Evolutionary conservation across 2,797 vertebrate genomes (phyloP).

Genomic region (Tiaroga cobitis): DNA sequence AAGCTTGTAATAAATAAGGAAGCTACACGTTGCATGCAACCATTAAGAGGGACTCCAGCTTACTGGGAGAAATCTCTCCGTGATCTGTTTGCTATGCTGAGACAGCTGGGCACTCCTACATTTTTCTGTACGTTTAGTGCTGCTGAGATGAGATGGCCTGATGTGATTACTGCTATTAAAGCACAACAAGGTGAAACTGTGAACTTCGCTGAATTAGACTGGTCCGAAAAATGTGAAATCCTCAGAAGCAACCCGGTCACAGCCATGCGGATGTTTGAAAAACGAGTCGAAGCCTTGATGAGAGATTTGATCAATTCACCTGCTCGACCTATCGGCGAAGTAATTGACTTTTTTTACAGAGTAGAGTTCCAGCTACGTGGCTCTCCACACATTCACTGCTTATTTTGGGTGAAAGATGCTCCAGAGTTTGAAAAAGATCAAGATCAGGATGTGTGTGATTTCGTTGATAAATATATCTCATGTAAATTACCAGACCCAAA

Average conservation of each 20-base stretch:
- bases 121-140: slow-evolving; percentile 49
- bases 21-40: slow-evolving; percentile 53
- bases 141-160: slow-evolving; percentile 45
- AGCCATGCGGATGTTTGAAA: slow-evolving; percentile 20
- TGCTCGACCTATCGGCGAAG: background rate
- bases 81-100: slow-evolving; percentile 39
- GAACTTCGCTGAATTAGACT: slow-evolving; percentile 29
- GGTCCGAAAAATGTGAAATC: slow-evolving; percentile 33
- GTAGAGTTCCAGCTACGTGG: too few species aligned
- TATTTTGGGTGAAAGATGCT: background rate
- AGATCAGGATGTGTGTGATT: slow-evolving; percentile 2
- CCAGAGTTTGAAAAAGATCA: slow-evolving; percentile 3
- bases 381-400: too few species aligned
- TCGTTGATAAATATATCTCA: slow-evolving; percentile 10
- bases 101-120: slow-evolving; percentile 26
- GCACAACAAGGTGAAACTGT: slow-evolving; percentile 33
- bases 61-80: slow-evolving; percentile 51
- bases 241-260: slow-evolving; percentile 29
- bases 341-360: too few species aligned
- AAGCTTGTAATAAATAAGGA: slow-evolving; percentile 39
- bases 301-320: slow-evolving; percentile 10
- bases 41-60: slow-evolving; percentile 54
- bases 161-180: slow-evolving; percentile 39
- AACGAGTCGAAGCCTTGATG: slow-evolving; percentile 25
- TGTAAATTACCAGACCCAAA: slow-evolving; percentile 19